phyloP scores from a whole-genome alignment of 1,140 invertebrate species.

The Drosophila fuyamai region DNA sequence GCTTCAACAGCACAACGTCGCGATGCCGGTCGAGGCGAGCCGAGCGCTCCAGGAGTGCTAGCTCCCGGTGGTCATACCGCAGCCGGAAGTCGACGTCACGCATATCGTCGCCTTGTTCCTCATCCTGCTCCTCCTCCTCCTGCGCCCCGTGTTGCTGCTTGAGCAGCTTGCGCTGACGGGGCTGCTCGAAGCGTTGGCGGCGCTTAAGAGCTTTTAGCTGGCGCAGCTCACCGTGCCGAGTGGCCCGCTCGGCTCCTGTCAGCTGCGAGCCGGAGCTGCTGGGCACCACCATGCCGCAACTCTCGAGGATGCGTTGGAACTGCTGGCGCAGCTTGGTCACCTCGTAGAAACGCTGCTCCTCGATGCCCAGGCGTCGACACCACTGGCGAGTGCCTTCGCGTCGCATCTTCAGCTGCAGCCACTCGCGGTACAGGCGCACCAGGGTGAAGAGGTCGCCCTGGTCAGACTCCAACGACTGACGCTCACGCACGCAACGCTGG shows the following conservation, averaged over 20 bases:
- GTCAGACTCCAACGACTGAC: conserved; percentile 61
- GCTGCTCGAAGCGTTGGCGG: conserved; percentile 87
- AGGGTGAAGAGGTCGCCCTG: conserved; percentile 98
- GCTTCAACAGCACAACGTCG: conserved; percentile 94
- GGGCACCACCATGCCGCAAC: conserved; percentile 87
- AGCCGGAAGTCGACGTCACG: conserved; percentile 96
- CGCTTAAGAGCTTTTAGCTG: conserved; percentile 92
- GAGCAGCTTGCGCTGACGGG: conserved; percentile 91
- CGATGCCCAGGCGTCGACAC: conserved; percentile 94
- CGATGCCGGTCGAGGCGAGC: conserved; percentile 90
- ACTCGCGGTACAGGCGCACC: conserved; percentile 94
- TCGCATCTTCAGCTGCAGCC: conserved; percentile 91
- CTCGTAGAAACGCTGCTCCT: conserved; percentile 98
- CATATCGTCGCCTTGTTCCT: conserved; percentile 89
- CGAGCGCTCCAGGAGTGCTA: conserved; percentile 84
- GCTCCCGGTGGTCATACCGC: conserved; percentile 89
- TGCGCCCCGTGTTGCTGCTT: conserved; percentile 84
- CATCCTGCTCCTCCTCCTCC: conserved; percentile 86
- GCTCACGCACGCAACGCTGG: conserved; percentile 89
- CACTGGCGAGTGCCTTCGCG: conserved; percentile 88
- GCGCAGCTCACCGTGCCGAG: conserved; percentile 94
- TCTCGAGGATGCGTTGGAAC: conserved; percentile 93
- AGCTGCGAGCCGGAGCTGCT: conserved; percentile 72
- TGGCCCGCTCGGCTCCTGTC: conserved; percentile 91
- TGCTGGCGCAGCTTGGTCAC: conserved; percentile 96